Evolutionary conservation across 2,113 vertebrate species (phyloP).

Genomic region (Laterallus jamaicensis): DNA sequence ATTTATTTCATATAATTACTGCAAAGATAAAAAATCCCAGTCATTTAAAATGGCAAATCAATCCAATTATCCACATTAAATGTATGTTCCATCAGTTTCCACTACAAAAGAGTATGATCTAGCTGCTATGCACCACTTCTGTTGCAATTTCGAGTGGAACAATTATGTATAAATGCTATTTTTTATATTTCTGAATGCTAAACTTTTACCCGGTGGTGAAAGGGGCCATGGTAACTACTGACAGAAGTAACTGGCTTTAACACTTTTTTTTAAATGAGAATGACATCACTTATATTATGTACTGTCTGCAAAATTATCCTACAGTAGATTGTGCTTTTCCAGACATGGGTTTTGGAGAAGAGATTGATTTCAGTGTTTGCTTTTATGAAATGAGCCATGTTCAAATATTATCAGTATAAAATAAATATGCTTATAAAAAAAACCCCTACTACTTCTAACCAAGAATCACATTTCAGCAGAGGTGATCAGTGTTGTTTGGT

Average conservation of each 20-base stretch:
- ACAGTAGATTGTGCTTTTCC: background rate
- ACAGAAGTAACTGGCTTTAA: background rate
- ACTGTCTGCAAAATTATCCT: background rate
- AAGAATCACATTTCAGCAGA: background rate
- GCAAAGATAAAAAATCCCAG: constrained; percentile 53
- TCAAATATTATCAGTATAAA: constrained; percentile 21
- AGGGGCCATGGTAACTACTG: background rate
- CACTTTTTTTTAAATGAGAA: background rate
- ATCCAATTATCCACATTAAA: constrained; percentile 57
- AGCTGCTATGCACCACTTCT: constrained; percentile 34
- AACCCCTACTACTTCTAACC: background rate
- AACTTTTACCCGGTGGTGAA: background rate
- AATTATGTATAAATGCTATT: background rate
- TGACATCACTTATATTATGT: background rate
- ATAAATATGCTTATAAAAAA: background rate
- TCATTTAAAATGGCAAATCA: constrained; percentile 67
- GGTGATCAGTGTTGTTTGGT: background rate
- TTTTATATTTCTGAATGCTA: constrained; percentile 48
- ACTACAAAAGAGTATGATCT: constrained; percentile 27
- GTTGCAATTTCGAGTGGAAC: constrained; percentile 21
- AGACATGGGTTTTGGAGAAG: background rate
- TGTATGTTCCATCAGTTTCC: constrained; percentile 61
- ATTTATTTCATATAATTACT: constrained; percentile 32
- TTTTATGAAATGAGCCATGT: background rate
- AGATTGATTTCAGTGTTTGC: background rate